These are phyloP conservation scores for Corvus cornix DNA, from an alignment of 2,113 vertebrate species.

Conservation along the genomic window DNA sequence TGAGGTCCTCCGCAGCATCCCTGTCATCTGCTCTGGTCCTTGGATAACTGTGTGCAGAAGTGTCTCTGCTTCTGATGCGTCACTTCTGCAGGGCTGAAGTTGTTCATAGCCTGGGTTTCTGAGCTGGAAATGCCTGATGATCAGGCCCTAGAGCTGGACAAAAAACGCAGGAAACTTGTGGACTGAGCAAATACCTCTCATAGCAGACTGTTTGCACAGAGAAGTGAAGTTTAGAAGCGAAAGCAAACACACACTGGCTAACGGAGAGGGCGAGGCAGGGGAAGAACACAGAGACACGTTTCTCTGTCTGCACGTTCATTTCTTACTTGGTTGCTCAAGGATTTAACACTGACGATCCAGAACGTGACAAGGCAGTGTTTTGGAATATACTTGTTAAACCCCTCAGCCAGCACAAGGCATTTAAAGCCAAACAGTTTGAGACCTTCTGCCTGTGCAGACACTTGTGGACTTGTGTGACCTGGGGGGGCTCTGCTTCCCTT, in stretches of 20 bases:
- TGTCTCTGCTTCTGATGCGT: not conserved
- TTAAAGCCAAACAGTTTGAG: not conserved
- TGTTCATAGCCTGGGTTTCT: rapidly evolving
- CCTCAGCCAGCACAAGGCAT: not conserved
- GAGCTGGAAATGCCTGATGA: not conserved
- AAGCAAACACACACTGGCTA: slow-evolving; percentile 3
- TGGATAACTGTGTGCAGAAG: rapidly evolving
- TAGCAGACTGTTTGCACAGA: slow-evolving; percentile 43
- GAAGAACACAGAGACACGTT: not conserved
- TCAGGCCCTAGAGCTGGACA: not conserved
- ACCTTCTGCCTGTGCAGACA: not conserved
- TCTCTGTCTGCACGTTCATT: not conserved
- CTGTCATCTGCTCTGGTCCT: not conserved
- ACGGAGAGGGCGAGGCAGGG: not conserved
- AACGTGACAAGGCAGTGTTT: not conserved
- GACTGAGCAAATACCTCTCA: slow-evolving; percentile 26
- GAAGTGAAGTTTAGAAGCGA: slow-evolving; percentile 22
- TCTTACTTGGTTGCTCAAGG: slow-evolving; percentile 1
- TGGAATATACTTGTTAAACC: not conserved
- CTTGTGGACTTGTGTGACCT: not conserved
- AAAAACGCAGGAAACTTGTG: slow-evolving; percentile 18
- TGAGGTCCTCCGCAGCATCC: not conserved
- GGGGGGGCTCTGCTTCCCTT: not conserved
- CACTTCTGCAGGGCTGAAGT: not conserved
- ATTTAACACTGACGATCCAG: not conserved